Base-by-base conservation (phyloP, 2,888 invertebrate genomes). In the Meandrusa payeni region DNA sequence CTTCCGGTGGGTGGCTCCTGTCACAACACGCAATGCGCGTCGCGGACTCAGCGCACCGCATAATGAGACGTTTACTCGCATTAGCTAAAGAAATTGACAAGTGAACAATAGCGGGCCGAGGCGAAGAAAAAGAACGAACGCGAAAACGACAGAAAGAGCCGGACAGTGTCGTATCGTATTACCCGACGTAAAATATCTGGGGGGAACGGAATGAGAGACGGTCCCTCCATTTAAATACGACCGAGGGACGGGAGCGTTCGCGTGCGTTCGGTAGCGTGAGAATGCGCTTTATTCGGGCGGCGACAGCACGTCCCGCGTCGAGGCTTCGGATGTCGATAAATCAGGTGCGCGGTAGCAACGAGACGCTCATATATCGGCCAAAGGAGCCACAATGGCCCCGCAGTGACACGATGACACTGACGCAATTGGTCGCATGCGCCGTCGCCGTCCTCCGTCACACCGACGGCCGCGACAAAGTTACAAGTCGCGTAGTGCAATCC, bases 81-180 rank as follows among this genome's bases (percentile, higher is more conserved):
- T 87, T 87, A 87, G 87, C 87, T 80, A 83, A 87, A 87, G 85
- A 82, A 87, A 86, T 86, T 86, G 87, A 87, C 85, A 86, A 85
- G 85, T 87, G 87, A 85, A 87, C 87, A 87, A 87, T 87, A 85
- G 86, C 77, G 69, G 69, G 62, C 60, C 68, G 66, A 29, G 75
- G 74, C 67, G 79, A 85, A 85, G n/a, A n/a, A 85, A 81, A 43
- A 43, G 38, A 43, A 31, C 65, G 72, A 79, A 69, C 61, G 76
- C 73, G 76, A 78, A 72, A 80, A 77, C 76, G 65, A 76, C 76
- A 85, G 83, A 86, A 85, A 80, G 81, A 78, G 83, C 83, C 80
- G 86, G 85, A 85, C 86, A 83, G 86, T 86, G 82, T 83, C 82
- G 86, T 87, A 86, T 87, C 87, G 87, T 85, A 83, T 87, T 86